These are phyloP conservation scores for Dolichallabes microphthalmus DNA, from an alignment of 2,113 vertebrate genomes.

Conservation along the genomic window DNA sequence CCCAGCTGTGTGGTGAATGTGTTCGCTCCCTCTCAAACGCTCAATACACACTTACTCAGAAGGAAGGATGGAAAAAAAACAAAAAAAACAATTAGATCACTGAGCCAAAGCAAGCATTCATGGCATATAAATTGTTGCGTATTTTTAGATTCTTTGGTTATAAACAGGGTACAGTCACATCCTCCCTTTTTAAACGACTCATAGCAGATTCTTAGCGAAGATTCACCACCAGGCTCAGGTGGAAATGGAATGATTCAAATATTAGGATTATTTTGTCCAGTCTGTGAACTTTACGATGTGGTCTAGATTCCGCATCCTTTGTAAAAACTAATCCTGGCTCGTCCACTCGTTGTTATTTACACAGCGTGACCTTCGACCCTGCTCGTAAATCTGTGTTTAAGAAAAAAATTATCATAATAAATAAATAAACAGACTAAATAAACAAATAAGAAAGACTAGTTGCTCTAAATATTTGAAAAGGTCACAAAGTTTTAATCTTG, in stretches of 20 bases:
- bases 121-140: background rate
- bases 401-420: background rate
- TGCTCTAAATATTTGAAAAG: too few relatives aligned
- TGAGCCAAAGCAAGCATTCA: conserved; percentile 20
- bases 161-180: background rate
- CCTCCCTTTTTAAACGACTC: background rate
- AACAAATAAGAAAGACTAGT: too few relatives aligned
- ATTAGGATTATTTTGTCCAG: background rate
- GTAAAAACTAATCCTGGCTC: background rate
- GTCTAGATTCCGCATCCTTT: background rate
- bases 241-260: background rate
- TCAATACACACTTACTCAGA: conserved; percentile 42
- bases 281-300: background rate
- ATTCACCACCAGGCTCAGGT: background rate
- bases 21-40: background rate
- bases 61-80: conserved; percentile 14
- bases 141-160: background rate
- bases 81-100: conserved; percentile 57
- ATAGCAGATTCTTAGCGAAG: background rate
- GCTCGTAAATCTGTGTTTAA: background rate
- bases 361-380: background rate
- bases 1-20: conserved; percentile 30
- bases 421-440: too few relatives aligned
- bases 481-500: too few relatives aligned
- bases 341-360: background rate